Conservation (phyloP, 2,113 vertebrate species). For the Leucopsar rothschildi region DNA sequence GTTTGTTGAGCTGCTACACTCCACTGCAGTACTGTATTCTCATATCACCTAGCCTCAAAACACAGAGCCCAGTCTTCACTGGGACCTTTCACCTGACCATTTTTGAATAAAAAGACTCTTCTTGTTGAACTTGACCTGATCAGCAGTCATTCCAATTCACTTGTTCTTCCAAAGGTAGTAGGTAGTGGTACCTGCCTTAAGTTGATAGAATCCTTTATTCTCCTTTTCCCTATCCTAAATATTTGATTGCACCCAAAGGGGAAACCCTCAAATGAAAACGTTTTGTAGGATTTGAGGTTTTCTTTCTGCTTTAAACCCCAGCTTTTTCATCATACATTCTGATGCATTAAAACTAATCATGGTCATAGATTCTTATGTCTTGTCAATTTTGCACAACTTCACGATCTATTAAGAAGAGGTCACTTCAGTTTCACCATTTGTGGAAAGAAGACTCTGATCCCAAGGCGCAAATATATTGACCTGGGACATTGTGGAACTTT, state of each 20-base stretch:
- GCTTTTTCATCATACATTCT: not conserved
- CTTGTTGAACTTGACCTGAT: not conserved
- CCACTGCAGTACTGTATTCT: not conserved
- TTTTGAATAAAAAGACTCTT: not conserved
- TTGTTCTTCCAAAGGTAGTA: not conserved
- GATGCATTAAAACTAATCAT: not conserved
- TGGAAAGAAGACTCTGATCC: not conserved
- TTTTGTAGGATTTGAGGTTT: not conserved
- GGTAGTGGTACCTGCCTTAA: not conserved
- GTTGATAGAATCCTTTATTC: not conserved
- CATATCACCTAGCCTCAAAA: not conserved
- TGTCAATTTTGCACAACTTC: not conserved
- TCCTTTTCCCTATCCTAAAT: not conserved
- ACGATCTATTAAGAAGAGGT: not conserved
- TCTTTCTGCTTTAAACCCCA: not conserved
- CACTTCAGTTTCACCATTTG: not conserved
- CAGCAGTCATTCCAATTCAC: not conserved
- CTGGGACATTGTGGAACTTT: not conserved
- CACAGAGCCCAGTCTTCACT: not conserved
- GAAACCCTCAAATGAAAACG: not conserved
- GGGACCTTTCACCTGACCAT: not conserved
- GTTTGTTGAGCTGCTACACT: not conserved
- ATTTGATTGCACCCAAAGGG: not conserved
- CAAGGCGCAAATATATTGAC: not conserved
- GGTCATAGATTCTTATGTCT: not conserved